These are phyloP conservation scores for Danio jaintianensis DNA, from an alignment of 2,797 vertebrate species.

Conservation along the genomic window DNA sequence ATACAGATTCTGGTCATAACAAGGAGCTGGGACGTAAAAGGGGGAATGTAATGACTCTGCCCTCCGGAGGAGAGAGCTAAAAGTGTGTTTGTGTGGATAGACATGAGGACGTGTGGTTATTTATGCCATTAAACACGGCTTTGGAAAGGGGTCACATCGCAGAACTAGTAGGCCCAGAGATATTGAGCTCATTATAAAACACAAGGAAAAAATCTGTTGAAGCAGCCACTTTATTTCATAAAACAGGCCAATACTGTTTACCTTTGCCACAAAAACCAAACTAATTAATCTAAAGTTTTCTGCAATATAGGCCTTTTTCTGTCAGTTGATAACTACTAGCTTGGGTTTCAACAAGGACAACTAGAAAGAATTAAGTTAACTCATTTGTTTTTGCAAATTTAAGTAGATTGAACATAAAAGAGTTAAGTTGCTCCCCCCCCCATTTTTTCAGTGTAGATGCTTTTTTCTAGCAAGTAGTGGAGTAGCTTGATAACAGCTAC, in stretches of 20 bases:
- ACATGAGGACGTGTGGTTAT: slow-evolving; percentile 72
- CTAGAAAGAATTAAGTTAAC: too few species aligned
- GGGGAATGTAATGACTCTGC: slow-evolving; percentile 78
- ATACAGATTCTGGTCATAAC: slow-evolving; percentile 76
- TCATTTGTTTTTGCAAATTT: too few species aligned
- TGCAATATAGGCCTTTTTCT: slow-evolving; percentile 16
- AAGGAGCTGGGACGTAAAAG: slow-evolving; percentile 72
- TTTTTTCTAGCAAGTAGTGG: too few species aligned
- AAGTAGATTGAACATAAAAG: too few species aligned
- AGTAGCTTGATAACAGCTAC: too few species aligned
- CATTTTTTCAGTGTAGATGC: too few species aligned
- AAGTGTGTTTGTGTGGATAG: slow-evolving; percentile 60
- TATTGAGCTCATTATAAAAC: slow-evolving; percentile 81
- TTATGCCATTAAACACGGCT: slow-evolving; percentile 82
- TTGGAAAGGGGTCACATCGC: slow-evolving; percentile 73
- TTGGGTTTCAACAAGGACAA: too few species aligned
- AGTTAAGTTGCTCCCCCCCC: too few species aligned
- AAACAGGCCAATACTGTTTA: not conserved
- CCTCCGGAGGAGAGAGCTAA: slow-evolving; percentile 78
- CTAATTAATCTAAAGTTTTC: slow-evolving; percentile 3
- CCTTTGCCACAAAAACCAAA: not conserved
- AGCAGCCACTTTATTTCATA: not conserved
- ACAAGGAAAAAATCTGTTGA: slow-evolving; percentile 41
- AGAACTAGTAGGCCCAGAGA: slow-evolving; percentile 74
- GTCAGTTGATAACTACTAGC: slow-evolving; percentile 36